Percentiles rank a stretch among this genome's conserved stretches.
phyloP scores from a whole-genome alignment of 2,888 invertebrate species.

The Leptinotarsa haldemani region DNA sequence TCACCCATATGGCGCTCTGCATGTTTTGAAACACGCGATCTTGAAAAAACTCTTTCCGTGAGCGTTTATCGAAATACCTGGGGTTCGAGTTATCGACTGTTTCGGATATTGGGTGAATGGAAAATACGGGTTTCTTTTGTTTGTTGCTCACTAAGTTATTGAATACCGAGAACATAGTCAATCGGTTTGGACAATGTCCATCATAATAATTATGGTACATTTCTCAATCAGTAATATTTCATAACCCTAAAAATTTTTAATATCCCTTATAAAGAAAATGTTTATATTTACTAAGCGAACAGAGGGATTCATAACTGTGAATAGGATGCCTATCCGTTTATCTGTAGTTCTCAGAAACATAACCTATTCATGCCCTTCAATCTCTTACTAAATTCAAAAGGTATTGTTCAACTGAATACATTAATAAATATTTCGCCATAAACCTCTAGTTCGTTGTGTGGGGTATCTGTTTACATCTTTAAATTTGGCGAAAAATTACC shows the following conservation, averaged over 20 bases:
- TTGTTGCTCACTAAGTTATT: no score
- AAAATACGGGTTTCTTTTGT: not conserved
- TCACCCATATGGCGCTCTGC: conserved; percentile 48
- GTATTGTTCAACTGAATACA: conserved; percentile 3
- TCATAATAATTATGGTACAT: no score
- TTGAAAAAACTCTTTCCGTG: conserved; percentile 26
- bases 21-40: conserved; percentile 32
- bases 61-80: conserved; percentile 18
- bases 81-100: conserved; percentile 12
- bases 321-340: not conserved
- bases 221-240: no score
- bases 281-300: no score
- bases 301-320: not conserved
- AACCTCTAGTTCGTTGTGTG: conserved; percentile 42
- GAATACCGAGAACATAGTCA: no score
- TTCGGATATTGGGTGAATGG: conserved; percentile 8
- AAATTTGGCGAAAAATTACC: conserved; percentile 50
- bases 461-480: conserved; percentile 49
- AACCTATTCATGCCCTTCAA: not conserved
- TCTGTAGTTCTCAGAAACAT: not conserved
- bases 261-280: no score
- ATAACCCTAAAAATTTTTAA: no score
- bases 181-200: no score
- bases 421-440: conserved; percentile 28
- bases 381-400: not conserved